Base-by-base conservation (phyloP, 2,113 vertebrate genomes). In the Menura novaehollandiae region DNA sequence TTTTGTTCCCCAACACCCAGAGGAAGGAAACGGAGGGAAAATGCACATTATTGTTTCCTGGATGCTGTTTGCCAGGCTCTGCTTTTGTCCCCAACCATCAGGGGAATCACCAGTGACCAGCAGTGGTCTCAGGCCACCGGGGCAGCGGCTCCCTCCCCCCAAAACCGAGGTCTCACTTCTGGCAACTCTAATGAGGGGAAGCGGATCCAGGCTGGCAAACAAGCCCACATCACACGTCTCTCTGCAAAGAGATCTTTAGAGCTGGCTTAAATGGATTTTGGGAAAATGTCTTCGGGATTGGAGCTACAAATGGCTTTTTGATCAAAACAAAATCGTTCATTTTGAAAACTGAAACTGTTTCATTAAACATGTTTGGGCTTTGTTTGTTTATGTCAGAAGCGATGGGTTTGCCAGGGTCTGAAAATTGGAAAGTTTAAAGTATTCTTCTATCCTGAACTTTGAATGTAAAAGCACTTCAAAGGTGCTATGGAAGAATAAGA, bases 321-420 rank as follows among this genome's bases (percentile, higher is more conserved):
- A 95, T 85, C 77, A 74, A 86, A 86, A 83, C 63, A 55, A 67
- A 85, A 55, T 7, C 4, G 12, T 56, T 91, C 47, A 11, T 73
- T 84, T 67, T 77, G 92, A 88, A 67, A 92, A 46, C 26, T 35
- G 10, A 83, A 93, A 85, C 95, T 96, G 96, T 96, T 96, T 96
- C 95, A 93, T 96, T 97, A 97, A 84, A 93, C 95, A 76, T 95
- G 95, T 95, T 95, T 9, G 66, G 95, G 94, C 95, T 95, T 91
- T 89, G 94, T 85, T 95, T 94, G 86, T 68, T 82, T 75, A 22
- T 92, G 89, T 85, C 84, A 19, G 73, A 77, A 93, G 95, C 15
- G 27, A 78, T 15, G 47, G 83, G 72, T 44, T 93, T 77, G 66
- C 74, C 0, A 2, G 74, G 74, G 78, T 67, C 95, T 94, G 95